Conservation (phyloP, 1,140 invertebrate genomes). For the Musca vetustissima region DNA sequence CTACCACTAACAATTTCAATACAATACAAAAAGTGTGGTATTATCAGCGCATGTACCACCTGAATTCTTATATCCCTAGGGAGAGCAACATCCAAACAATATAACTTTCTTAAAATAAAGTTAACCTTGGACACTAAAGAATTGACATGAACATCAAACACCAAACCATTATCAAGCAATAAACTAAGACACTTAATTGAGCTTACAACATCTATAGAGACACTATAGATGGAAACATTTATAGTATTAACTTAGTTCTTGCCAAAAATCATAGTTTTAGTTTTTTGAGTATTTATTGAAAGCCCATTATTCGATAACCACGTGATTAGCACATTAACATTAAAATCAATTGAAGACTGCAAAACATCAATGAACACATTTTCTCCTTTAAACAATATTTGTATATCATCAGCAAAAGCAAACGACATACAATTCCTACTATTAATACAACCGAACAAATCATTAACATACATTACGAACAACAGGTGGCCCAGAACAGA, state of each 20-base stretch:
- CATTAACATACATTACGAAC: not conserved
- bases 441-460: not conserved
- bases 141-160: too few species aligned
- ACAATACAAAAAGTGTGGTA: too few species aligned
- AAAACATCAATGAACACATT: not conserved
- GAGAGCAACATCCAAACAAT: too few species aligned
- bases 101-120: too few species aligned
- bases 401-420: not conserved
- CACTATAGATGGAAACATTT: not conserved
- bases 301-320: not conserved
- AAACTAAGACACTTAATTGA: too few species aligned
- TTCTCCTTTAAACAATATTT: not conserved
- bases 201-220: not conserved
- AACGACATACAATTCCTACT: not conserved
- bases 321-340: not conserved
- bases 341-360: not conserved
- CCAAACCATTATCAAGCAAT: too few species aligned
- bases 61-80: too few species aligned
- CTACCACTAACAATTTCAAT: too few species aligned
- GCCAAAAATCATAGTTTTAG: not conserved
- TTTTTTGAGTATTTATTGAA: not conserved
- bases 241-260: not conserved
- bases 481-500: not conserved
- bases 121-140: too few species aligned
- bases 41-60: too few species aligned